A percentile compares a stretch with the other conserved stretches of the same genome.
These are phyloP conservation scores for Sylvia borin DNA, from an alignment of 2,797 vertebrate species.

Conservation along the genomic window DNA sequence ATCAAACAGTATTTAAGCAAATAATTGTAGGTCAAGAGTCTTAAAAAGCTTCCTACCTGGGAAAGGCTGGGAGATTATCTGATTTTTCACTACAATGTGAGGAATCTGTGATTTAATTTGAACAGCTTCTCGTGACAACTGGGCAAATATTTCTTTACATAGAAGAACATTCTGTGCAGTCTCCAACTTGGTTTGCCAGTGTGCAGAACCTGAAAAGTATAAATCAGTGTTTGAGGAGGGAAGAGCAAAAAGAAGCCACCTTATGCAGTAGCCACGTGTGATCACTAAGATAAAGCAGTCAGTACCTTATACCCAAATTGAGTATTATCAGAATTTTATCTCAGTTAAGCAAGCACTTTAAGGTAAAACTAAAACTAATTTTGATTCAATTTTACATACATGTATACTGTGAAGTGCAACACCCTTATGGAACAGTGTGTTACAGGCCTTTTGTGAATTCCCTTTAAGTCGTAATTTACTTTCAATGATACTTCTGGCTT, in stretches of 20 bases:
- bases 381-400: not conserved
- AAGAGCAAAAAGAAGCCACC: not conserved
- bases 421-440: not conserved
- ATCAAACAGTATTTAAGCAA: not conserved
- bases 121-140: conserved; percentile 96
- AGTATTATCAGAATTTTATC: not conserved
- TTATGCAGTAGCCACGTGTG: not conserved
- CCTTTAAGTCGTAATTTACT: not conserved
- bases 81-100: conserved; percentile 98
- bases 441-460: not conserved
- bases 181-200: conserved; percentile 94
- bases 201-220: conserved; percentile 82
- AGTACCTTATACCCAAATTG: not conserved
- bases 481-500: not conserved
- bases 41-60: conserved; percentile 82
- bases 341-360: not conserved
- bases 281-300: not conserved
- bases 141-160: conserved; percentile 98
- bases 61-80: conserved; percentile 97
- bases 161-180: conserved; percentile 95
- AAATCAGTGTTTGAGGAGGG: not conserved
- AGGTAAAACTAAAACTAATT: not conserved
- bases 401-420: not conserved
- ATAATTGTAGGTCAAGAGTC: not conserved
- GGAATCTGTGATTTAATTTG: conserved; percentile 99